These are phyloP conservation scores for Tragopan temminckii DNA, from an alignment of 2,797 vertebrate genomes.

Conservation along the genomic window DNA sequence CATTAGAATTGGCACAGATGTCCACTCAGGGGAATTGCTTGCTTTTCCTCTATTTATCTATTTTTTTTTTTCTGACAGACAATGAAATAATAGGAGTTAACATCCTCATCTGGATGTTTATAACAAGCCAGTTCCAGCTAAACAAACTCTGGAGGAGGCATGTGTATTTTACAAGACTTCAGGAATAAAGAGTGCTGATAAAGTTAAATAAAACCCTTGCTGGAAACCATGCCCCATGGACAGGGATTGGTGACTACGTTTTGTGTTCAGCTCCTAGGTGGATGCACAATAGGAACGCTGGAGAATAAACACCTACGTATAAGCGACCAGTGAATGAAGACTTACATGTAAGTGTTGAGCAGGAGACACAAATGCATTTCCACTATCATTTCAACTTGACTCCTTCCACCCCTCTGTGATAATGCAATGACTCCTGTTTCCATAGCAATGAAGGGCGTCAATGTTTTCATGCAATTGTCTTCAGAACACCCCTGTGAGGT, in stretches of 20 bases:
- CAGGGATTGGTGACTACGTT: not conserved
- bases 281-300: rapidly evolving
- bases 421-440: conserved; percentile 22
- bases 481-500: rapidly evolving
- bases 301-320: not conserved
- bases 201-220: not conserved
- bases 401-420: not conserved
- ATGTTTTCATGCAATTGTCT: not conserved
- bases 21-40: not conserved
- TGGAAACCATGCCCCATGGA: not conserved
- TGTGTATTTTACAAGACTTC: not conserved
- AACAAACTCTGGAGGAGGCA: not conserved
- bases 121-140: not conserved
- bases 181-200: not conserved
- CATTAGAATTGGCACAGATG: not conserved
- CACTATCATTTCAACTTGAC: not conserved
- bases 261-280: not conserved
- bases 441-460: conserved; percentile 29
- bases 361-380: not conserved
- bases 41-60: conserved; percentile 32
- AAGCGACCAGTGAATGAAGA: not conserved
- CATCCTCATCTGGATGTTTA: not conserved
- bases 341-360: rapidly evolving
- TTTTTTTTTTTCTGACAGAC: conserved; percentile 39
- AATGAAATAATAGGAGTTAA: not conserved